Conservation (phyloP, 2,888 invertebrate genomes). For the Eupithecia abbreviata region DNA sequence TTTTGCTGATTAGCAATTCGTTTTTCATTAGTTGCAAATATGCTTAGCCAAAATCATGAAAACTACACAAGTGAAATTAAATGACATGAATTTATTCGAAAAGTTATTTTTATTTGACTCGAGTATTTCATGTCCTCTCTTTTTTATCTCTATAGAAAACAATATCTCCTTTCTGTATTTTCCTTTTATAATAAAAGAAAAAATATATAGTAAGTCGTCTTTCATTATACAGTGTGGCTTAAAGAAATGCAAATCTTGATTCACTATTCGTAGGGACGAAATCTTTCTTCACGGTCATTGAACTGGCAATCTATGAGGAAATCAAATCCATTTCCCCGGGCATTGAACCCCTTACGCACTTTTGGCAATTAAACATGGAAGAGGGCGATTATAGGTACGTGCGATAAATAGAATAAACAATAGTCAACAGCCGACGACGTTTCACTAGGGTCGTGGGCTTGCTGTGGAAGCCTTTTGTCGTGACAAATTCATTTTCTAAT, state of each 20-base stretch:
- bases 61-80: background rate
- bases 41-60: background rate
- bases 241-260: constrained; percentile 17
- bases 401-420: constrained; percentile 14
- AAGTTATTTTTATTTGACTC: background rate
- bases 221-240: background rate
- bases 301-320: constrained; percentile 50
- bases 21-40: background rate
- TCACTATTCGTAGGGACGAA: constrained; percentile 15
- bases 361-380: constrained; percentile 73
- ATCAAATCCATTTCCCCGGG: constrained; percentile 57
- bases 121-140: background rate
- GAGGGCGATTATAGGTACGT: constrained; percentile 58
- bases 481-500: background rate
- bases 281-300: constrained; percentile 43
- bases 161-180: background rate
- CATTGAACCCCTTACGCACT: constrained; percentile 71
- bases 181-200: too few species aligned
- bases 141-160: too few species aligned
- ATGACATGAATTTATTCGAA: background rate
- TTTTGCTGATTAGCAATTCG: background rate
- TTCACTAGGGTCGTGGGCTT: background rate
- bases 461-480: background rate
- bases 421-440: background rate
- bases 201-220: background rate